These are phyloP conservation scores for Tromatobia lineatoria DNA, from an alignment of 2,888 invertebrate species.

Conservation along the genomic window DNA sequence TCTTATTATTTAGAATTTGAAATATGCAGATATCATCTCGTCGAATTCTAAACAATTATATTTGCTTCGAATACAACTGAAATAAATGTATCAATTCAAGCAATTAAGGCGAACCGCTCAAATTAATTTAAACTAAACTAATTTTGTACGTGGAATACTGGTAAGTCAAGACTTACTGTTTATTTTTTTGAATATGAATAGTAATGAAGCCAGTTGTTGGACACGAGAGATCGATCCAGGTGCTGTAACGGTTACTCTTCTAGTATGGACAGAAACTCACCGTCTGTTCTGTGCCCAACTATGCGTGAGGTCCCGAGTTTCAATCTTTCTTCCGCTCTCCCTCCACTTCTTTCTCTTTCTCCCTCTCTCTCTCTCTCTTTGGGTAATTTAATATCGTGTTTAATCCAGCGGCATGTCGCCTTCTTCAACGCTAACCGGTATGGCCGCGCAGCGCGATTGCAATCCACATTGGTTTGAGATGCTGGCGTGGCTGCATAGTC, in stretches of 20 bases:
- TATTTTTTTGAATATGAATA: not conserved
- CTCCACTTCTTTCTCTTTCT: conserved; percentile 10
- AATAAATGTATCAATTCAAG: not conserved
- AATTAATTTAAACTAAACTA: not conserved
- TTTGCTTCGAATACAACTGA: not conserved
- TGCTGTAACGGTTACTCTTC: conserved; percentile 58
- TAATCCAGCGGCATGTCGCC: conserved; percentile 58
- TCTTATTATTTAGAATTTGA: too few relatives aligned
- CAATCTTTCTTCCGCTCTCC: conserved; percentile 32
- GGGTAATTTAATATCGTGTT: conserved; percentile 52
- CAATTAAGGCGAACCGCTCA: not conserved
- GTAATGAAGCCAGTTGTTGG: not conserved
- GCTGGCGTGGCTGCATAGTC: conserved; percentile 26
- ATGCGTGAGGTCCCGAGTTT: conserved; percentile 53
- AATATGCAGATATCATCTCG: not conserved
- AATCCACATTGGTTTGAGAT: conserved; percentile 44
- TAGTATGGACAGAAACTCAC: conserved; percentile 26
- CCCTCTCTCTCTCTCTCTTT: conserved; percentile 42
- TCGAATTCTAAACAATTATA: not conserved
- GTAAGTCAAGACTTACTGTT: conserved; percentile 2
- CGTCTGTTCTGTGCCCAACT: conserved; percentile 35
- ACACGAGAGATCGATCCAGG: conserved; percentile 28
- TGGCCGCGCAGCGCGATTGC: conserved; percentile 25
- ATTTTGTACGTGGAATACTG: not conserved
- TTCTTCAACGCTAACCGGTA: conserved; percentile 51